phyloP scores from a whole-genome alignment of 2,113 vertebrate species.

The Piliocolobus tephrosceles region DNA sequence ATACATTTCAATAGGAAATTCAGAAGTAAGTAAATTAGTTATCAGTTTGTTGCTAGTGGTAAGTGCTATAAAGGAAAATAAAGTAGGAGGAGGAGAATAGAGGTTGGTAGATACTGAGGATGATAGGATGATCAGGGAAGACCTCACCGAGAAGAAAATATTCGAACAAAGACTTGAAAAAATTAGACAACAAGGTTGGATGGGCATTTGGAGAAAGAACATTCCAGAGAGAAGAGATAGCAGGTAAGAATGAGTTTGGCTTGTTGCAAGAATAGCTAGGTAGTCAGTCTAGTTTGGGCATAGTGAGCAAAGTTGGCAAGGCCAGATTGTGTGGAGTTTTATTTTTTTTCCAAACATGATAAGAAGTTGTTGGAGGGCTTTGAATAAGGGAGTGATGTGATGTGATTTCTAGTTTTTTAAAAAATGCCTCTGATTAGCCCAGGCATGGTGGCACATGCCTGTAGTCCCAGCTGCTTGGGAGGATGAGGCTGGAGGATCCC shows the following conservation, averaged over 20 bases:
- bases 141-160: slow-evolving; percentile 23
- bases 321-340: slow-evolving; percentile 4
- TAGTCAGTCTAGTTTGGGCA: background rate
- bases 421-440: background rate
- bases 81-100: background rate
- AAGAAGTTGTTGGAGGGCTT: background rate
- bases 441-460: background rate
- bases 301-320: background rate
- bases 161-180: slow-evolving; percentile 10
- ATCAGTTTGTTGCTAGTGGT: background rate
- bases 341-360: background rate
- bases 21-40: background rate
- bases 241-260: background rate
- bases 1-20: background rate
- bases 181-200: background rate
- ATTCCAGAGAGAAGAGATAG: slow-evolving; percentile 8
- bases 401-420: slow-evolving; percentile 14
- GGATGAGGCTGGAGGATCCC: too few relatives aligned
- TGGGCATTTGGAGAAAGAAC: slow-evolving; percentile 15
- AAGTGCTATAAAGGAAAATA: background rate
- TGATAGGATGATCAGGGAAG: background rate
- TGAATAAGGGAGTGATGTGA: background rate
- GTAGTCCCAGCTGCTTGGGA: too few relatives aligned
- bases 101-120: background rate
- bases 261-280: slow-evolving; percentile 13